These are phyloP conservation scores for Ameiurus melas DNA, from an alignment of 2,113 vertebrate genomes.

Conservation along the genomic window DNA sequence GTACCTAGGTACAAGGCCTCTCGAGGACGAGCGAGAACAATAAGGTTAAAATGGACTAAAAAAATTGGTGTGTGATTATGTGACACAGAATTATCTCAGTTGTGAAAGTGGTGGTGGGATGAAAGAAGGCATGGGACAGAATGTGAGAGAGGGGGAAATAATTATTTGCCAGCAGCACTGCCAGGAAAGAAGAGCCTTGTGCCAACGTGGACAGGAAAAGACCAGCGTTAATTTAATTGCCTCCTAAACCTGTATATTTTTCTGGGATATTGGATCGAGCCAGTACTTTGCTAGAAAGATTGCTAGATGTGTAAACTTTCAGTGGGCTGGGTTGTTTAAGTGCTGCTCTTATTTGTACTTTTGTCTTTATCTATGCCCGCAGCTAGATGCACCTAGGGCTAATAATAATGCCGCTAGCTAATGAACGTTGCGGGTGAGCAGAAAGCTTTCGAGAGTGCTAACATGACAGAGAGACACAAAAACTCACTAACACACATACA, in stretches of 20 bases:
- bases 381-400: slow-evolving; percentile 55
- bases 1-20: slow-evolving; percentile 64
- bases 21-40: slow-evolving; percentile 60
- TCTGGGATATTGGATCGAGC: not conserved
- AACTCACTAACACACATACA: not conserved
- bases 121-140: slow-evolving; percentile 4
- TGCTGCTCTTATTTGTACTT: slow-evolving; percentile 17
- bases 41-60: slow-evolving; percentile 67
- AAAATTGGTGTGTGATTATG: slow-evolving; percentile 64
- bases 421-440: slow-evolving; percentile 60
- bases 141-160: slow-evolving; percentile 43
- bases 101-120: slow-evolving; percentile 29
- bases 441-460: not conserved
- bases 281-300: slow-evolving; percentile 30
- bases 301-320: slow-evolving; percentile 59
- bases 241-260: slow-evolving; percentile 44
- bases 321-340: not conserved
- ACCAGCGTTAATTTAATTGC: slow-evolving; percentile 47
- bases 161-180: slow-evolving; percentile 62
- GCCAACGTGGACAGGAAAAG: slow-evolving; percentile 49
- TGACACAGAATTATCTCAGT: slow-evolving; percentile 68
- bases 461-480: slow-evolving; percentile 9
- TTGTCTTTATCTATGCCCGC: slow-evolving; percentile 32
- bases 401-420: slow-evolving; percentile 69
- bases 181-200: slow-evolving; percentile 36